Base-by-base conservation (phyloP, 2,888 invertebrate genomes). In the Chydorus sphaericus region DNA sequence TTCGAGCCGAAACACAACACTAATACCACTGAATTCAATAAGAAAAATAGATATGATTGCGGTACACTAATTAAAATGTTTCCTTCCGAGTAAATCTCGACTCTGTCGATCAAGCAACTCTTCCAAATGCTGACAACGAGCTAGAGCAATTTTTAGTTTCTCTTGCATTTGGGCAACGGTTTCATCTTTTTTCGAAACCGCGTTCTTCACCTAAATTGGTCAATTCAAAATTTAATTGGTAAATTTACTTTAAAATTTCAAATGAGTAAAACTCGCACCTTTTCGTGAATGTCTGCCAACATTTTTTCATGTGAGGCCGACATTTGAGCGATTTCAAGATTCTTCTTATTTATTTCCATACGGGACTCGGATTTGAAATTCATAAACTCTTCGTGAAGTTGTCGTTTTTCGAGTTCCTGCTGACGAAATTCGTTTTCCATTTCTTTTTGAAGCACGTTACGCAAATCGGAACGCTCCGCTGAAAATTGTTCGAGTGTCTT, bases 151-250 rank as follows among this genome's bases (percentile, higher is more conserved):
- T 54, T 78, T 77, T 18, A 81, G 75, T 63, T 88, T 85, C 51
- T 81, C 76, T 49, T 79, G 81, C 31, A 87, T 70, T 58, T 84
- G 79, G 59, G 80, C 78, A 54, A 88, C 77, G 7, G 83, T 77
- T 4, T 85, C 79, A 66, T 88, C 85, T 67, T 88, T 88, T 58
- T 84, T 80, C 1, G 82, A 80, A 20, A 89, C 79, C 0, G 87
- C 83, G 58, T 85, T 78, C 69, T 85, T 87, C 16, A 89, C 85
- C 64, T 87, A 85, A n/a, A n/a, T n/a, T 64, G 51, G 69, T 63
- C 58, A 28, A 36, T 4, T 8, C 11, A 14, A 23, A 7, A 10
- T 14, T 52, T 37, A 23, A 37, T 14, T n/a, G n/a, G 4, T 28
- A 14, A 26, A 14, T 38, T 7, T 2, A n/a, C 18, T 38, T 38